Evolutionary conservation across 1,140 invertebrate genomes (phyloP), one percentile per base, ranked within the genome.

Genomic region (Nomia melanderi): DNA sequence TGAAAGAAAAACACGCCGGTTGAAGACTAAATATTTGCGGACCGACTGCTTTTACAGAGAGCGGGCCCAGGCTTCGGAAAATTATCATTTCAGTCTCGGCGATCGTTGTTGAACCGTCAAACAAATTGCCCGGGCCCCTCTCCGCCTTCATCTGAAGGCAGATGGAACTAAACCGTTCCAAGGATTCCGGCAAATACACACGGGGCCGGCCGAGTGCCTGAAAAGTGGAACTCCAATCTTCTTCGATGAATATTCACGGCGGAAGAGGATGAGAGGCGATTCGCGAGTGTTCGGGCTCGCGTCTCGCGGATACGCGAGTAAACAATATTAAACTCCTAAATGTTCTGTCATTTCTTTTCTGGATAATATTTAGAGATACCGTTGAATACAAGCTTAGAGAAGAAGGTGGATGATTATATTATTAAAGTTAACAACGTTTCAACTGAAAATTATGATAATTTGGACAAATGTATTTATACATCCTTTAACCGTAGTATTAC

Each of bases 161-260:
- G 23, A 56, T 17, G 33, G 54, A 25, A 25, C 65, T 54, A 29
- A 31, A 67, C 14, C 31, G 47, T 29, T 29, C 17, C 66, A 56
- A 69, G 25, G 14, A 56, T 56, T 27, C 66, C 50, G 0, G 50
- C n/a, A n/a, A 69, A 69, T 56, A 56, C 31, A 8, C 47, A 12
- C 14, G 36, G 36, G 36, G 36, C 36, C 36, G 36, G 27, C 25
- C 25, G 54, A 17, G 14, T 31, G 23, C 50, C 23, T 33, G 50
- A 67, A 67, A 67, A 53, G 65, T 36, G 31, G 50, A 39, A n/a
- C 31, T 67, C 14, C 65, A 36, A 67, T 67, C 65, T 67, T 27
- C 23, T 53, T 20, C 50, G 50, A 67, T 67, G 50, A 67, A 67
- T 67, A 67, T 67, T 67, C 50, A 67, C 41, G 7, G 14, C 1